These are phyloP conservation scores for Drosophila leontia DNA, from an alignment of 1,140 invertebrate genomes.

Conservation along the genomic window DNA sequence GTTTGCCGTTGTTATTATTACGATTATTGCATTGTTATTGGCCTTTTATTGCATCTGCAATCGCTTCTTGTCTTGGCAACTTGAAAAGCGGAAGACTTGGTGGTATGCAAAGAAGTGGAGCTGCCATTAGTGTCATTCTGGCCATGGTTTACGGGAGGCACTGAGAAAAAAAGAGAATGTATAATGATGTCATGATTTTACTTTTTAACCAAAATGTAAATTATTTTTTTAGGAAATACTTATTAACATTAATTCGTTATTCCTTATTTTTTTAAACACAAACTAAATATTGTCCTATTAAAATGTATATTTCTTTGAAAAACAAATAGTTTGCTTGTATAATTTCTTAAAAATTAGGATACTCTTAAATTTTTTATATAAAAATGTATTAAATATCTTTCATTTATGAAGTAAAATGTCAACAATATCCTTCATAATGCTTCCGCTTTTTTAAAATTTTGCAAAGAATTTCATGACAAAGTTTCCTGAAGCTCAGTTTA, in stretches of 20 bases:
- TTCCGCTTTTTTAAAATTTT: not conserved
- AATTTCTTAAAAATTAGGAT: too few relatives aligned
- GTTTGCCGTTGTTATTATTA: conserved; percentile 77
- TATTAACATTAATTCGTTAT: not conserved
- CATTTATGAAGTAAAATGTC: too few relatives aligned
- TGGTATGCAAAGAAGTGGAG: conserved; percentile 46
- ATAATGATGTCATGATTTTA: too few relatives aligned
- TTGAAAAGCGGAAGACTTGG: conserved; percentile 21
- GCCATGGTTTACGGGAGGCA: conserved; percentile 59
- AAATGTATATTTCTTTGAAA: too few relatives aligned
- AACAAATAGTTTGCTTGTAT: too few relatives aligned
- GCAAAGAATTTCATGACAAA: not conserved
- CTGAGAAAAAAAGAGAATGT: not conserved
- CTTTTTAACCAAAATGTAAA: too few relatives aligned
- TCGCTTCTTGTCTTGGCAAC: conserved; percentile 62
- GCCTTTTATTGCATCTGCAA: conserved; percentile 76
- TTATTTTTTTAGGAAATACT: not conserved
- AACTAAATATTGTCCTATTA: too few relatives aligned
- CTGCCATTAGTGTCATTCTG: conserved; percentile 40
- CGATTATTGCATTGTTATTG: conserved; percentile 83
- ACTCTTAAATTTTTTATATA: too few relatives aligned
- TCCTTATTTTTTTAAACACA: too few relatives aligned
- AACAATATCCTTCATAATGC: too few relatives aligned
- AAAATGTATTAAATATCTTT: too few relatives aligned
- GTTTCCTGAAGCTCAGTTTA: not conserved